Conservation (phyloP, 1,140 invertebrate species). For the Cotesia vestalis region DNA sequence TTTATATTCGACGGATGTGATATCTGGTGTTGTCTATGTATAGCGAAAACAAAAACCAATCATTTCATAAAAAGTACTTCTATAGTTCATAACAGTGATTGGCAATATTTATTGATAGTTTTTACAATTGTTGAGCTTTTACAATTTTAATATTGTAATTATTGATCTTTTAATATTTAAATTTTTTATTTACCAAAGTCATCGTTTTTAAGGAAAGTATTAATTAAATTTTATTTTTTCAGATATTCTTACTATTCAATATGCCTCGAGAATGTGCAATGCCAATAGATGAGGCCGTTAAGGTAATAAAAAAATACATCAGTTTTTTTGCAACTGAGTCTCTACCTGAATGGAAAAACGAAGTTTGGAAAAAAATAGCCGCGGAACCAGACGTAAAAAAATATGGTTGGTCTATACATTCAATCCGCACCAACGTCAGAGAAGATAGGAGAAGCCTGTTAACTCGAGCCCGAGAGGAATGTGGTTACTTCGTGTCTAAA, state of each 20-base stretch:
- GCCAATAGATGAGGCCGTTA: not conserved
- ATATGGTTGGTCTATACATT: not conserved
- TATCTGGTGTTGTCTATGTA: not conserved
- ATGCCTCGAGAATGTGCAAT: not conserved
- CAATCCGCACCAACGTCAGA: not conserved
- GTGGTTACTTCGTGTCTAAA: not conserved
- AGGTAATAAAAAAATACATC: not conserved
- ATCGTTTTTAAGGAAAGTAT: not conserved
- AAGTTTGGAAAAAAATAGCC: not conserved
- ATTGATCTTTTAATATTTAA: not conserved
- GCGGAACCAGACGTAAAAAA: not conserved
- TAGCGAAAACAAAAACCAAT: constrained; percentile 1
- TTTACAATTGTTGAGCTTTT: too few relatives aligned
- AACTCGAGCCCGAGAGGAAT: not conserved
- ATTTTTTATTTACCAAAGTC: not conserved
- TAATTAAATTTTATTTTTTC: not conserved
- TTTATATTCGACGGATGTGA: too few relatives aligned
- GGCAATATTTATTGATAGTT: not conserved
- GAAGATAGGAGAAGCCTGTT: not conserved
- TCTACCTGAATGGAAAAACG: not conserved
- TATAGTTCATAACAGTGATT: not conserved
- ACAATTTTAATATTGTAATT: not conserved
- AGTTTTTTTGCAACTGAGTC: not conserved
- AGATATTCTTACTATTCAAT: not conserved
- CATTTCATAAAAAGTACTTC: not conserved